Evolutionary conservation across 2,113 vertebrate species (phyloP), one percentile per base, ranked within the genome.

Genomic region (Capreolus pygargus): DNA sequence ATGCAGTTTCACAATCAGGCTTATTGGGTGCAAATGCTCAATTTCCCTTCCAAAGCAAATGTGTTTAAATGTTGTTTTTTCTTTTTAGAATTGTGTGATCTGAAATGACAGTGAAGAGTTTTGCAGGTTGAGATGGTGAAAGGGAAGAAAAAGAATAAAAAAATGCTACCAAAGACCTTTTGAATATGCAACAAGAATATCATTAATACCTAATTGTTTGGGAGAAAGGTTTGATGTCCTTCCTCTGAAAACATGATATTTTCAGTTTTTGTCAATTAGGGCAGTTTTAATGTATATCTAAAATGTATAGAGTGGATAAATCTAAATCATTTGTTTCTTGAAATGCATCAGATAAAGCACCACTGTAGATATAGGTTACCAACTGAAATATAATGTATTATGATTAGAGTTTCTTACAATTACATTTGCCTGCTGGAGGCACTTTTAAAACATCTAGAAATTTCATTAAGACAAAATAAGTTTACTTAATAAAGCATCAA

Each of bases 1-100:
- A 99, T 99, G 99, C 98, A 98, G 98, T 98, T 98, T 98, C 99
- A 99, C 98, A 99, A 99, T 99, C 99, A 99, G 98, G 98, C 98
- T 99, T 99, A 99, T 99, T 98, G 98, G 98, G 98, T 98, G 98
- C 98, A 99, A 99, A 99, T 98, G 99, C 98, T 99, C 98, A 98
- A 98, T 99, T 99, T 99, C 98, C 98, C 98, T 98, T 98, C 98
- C 98, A 98, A 98, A 98, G 98, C 97, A 99, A 99, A 99, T 98
- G 98, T 98, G 98, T 98, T 98, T 98, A 98, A 98, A 99, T 98
- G 98, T 98, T 98, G 98, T 99, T 99, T 98, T 98, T 99, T 99
- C 98, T 99, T 98, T 27, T 96, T 86, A 98, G 98, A 99, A 99
- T 98, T 99, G 98, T 98, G 97, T 99, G 98, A 99, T 98, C 98